Evolutionary conservation across 2,797 vertebrate genomes (phyloP), one percentile per base, ranked within the genome.

Genomic region (Gymnothorax reevesii): DNA sequence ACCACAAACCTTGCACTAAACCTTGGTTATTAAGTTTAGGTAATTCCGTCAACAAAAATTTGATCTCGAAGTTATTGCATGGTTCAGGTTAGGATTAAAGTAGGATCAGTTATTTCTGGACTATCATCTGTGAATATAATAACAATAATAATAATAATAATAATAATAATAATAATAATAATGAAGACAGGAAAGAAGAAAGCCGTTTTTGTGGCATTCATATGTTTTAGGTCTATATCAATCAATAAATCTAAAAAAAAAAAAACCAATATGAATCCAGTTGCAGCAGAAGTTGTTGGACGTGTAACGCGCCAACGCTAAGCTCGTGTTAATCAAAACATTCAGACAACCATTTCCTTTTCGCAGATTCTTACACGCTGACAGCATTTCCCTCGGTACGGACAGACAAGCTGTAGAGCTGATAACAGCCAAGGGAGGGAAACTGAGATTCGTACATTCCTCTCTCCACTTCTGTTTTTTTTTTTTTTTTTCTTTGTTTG

Each of bases 201-300:
- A 10, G 59, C 59, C 9, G 7, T 60, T 60, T 60, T 60, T 3
- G 9, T 60, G 17, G 9, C 59, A 10, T 60, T 42, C 33, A 42
- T 42, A 42, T 42, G 33, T 15, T 62, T 12, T 62, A 15, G 10
- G 9, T 20, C 20, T 15, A 66, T 6, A 66, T 8, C 15, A 79
- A 79, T 7, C 5, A 57, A 57, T 10, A 1, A 17, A 59, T 62
- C 33, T 22, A 83, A 20, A 15, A 25, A 75, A 52, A n/a, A 57
- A 82, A 86, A 79, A 59, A 60, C 12, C 83, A 86, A 88, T 84
- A 87, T 80, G 86, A 79, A 84, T 83, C 25, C 80, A 75, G 22
- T 5, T 22, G 42, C 42, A 80, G 87, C 85, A 88, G 86, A 33
- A 59, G 69, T 20, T 75, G 73, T 88, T 69, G 59, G 80, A 55